phyloP scores from a whole-genome alignment of 2,797 vertebrate species.

The Nothura maculosa region DNA sequence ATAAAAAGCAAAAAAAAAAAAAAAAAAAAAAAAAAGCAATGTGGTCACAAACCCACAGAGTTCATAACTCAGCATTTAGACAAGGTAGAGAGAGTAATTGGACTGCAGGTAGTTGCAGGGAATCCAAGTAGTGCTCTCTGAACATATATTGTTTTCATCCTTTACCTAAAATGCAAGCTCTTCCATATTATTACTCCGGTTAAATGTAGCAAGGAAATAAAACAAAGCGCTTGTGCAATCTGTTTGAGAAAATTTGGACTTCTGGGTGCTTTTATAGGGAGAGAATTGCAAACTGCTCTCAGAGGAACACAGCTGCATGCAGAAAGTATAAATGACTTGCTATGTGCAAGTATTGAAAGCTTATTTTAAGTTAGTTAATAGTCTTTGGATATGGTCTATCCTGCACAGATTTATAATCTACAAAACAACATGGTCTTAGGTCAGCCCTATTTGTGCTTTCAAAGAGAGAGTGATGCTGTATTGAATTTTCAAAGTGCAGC shows the following conservation, averaged over 20 bases:
- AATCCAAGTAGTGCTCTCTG: neutral
- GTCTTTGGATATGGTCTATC: neutral
- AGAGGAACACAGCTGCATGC: neutral
- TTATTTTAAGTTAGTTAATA: neutral
- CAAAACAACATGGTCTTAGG: neutral
- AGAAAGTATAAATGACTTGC: neutral
- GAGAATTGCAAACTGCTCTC: neutral
- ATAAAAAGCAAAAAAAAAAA: neutral
- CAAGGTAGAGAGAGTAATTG: neutral
- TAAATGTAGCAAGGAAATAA: neutral
- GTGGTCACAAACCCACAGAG: neutral
- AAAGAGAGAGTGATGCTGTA: neutral
- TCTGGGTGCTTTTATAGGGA: neutral
- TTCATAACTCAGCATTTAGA: neutral
- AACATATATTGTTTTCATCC: neutral
- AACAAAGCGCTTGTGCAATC: neutral
- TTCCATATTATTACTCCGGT: neutral
- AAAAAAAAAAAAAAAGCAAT: neutral
- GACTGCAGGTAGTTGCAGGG: neutral
- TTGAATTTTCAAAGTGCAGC: neutral
- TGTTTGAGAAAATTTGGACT: neutral
- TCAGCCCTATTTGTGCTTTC: neutral
- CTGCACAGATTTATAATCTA: neutral
- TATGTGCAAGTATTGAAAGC: neutral
- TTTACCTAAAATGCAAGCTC: neutral